phyloP scores from a whole-genome alignment of 2,888 invertebrate genomes.

The Ashinkailepas kermadecensis region DNA sequence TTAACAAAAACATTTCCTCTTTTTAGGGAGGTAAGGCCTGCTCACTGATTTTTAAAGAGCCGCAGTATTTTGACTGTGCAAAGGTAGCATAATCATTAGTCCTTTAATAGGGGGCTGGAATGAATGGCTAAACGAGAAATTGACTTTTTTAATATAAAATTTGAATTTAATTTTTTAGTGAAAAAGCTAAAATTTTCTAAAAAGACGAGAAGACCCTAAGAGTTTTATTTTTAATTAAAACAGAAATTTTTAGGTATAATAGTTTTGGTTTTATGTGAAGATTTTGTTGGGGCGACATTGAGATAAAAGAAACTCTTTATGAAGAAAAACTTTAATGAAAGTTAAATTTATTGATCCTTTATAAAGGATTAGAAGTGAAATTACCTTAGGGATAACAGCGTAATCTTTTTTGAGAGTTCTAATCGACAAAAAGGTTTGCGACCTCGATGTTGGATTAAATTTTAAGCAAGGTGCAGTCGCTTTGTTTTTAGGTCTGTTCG shows the following conservation, averaged over 20 bases:
- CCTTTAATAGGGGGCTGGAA: slow-evolving; percentile 70
- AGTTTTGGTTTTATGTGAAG: slow-evolving; percentile 39
- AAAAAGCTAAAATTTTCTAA: slow-evolving; percentile 59
- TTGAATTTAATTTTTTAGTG: slow-evolving; percentile 52
- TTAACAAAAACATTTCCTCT: slow-evolving; percentile 71
- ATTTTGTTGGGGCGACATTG: slow-evolving; percentile 59
- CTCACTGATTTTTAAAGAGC: slow-evolving; percentile 67
- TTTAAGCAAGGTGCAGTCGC: slow-evolving; percentile 58
- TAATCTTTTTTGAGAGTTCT: slow-evolving; percentile 66
- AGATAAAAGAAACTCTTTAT: slow-evolving; percentile 55
- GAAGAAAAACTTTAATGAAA: slow-evolving; percentile 34
- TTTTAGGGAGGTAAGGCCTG: slow-evolving; percentile 59
- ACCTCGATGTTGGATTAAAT: slow-evolving; percentile 85
- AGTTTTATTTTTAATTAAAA: slow-evolving; percentile 50
- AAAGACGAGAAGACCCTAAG: slow-evolving; percentile 73
- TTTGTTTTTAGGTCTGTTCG: slow-evolving; percentile 54
- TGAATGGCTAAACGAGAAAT: slow-evolving; percentile 64
- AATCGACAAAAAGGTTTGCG: slow-evolving; percentile 66
- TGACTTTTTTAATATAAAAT: slow-evolving; percentile 52
- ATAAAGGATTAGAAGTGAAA: slow-evolving; percentile 58
- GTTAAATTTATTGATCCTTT: slow-evolving; percentile 49
- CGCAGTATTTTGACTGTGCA: slow-evolving; percentile 69
- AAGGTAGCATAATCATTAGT: slow-evolving; percentile 75
- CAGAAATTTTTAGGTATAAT: slow-evolving; percentile 38
- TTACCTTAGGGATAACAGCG: slow-evolving; percentile 80